These are phyloP conservation scores for Octomys mimax DNA, from an alignment of 2,797 vertebrate species.

Conservation along the genomic window DNA sequence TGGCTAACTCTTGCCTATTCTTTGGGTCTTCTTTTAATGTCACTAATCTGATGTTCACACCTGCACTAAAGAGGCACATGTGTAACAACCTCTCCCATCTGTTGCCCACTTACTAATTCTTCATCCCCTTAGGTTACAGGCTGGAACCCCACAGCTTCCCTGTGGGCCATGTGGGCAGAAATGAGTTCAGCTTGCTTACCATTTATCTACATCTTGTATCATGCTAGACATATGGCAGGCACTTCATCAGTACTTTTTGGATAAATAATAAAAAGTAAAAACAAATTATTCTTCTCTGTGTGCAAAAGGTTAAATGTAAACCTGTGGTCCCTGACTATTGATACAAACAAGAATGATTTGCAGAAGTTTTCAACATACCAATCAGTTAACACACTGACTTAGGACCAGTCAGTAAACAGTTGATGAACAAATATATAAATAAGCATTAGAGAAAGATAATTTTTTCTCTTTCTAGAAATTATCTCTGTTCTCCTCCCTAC, in stretches of 20 bases:
- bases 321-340: background rate
- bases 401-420: background rate
- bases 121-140: background rate
- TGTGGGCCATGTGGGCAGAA: no score
- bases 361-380: background rate
- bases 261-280: background rate
- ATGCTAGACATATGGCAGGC: background rate
- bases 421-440: background rate
- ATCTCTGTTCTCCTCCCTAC: background rate
- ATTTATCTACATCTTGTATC: background rate
- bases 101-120: background rate
- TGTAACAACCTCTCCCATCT: background rate
- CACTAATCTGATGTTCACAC: background rate
- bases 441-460: background rate
- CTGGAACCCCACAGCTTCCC: no score
- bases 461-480: background rate
- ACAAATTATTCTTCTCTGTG: background rate
- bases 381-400: background rate
- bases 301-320: constrained; percentile 2
- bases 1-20: background rate
- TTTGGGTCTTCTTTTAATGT: background rate
- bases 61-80: background rate
- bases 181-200: background rate
- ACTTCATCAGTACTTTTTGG: background rate
- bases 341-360: background rate